These are phyloP conservation scores for Limanda limanda DNA, from an alignment of 2,113 vertebrate species.

Conservation along the genomic window DNA sequence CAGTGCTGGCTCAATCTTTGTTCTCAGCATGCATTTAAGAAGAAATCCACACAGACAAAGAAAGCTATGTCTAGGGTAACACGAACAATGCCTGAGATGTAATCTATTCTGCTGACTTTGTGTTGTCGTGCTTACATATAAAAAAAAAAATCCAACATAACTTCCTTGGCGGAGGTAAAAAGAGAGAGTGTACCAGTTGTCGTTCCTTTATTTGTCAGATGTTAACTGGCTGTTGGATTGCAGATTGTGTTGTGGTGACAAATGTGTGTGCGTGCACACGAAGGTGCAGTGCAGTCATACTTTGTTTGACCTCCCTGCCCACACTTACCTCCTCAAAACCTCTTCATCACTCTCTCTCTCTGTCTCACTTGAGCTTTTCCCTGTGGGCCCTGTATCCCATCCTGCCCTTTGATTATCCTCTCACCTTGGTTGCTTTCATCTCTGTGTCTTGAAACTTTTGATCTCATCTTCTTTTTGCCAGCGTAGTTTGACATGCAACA, in stretches of 20 bases:
- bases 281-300: conserved; percentile 29
- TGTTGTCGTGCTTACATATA: too few species aligned
- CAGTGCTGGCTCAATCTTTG: too few species aligned
- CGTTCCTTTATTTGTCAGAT: conserved; percentile 3
- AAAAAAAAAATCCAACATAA: too few species aligned
- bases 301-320: conserved; percentile 39
- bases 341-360: not conserved
- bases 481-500: conserved; percentile 17
- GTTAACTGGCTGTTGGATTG: conserved; percentile 33
- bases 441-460: conserved; percentile 24
- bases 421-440: conserved; percentile 42
- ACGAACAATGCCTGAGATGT: too few species aligned
- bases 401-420: conserved; percentile 6
- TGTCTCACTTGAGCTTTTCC: conserved; percentile 4
- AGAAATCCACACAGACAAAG: too few species aligned
- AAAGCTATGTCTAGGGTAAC: too few species aligned
- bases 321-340: conserved; percentile 1
- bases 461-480: conserved; percentile 8
- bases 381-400: not conserved
- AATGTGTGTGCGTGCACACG: not conserved
- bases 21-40: too few species aligned
- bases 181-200: not conserved
- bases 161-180: not conserved
- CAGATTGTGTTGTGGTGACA: conserved; percentile 21
- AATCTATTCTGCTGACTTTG: too few species aligned